A percentile compares a stretch with the other conserved stretches of the same genome.
These are phyloP conservation scores for Callipepla californica DNA, from an alignment of 2,113 vertebrate genomes.

Conservation along the genomic window DNA sequence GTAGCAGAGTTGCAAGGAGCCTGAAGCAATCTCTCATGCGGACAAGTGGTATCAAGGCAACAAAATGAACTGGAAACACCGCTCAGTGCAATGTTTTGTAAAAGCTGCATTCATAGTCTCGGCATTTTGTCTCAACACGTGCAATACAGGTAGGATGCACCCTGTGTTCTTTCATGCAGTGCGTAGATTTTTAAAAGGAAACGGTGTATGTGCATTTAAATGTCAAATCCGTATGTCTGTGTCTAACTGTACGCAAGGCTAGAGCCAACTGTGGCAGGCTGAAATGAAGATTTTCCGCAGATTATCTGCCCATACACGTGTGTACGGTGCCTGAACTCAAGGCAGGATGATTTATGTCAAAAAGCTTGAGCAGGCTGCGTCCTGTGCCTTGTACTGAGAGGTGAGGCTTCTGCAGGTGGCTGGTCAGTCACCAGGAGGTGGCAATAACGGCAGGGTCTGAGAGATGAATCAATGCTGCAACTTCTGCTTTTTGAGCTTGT, in stretches of 20 bases:
- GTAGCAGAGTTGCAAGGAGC: background rate
- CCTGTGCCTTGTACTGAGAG: background rate
- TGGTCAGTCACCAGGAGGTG: background rate
- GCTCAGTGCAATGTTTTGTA: background rate
- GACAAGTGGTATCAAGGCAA: background rate
- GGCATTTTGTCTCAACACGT: background rate
- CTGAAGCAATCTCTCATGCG: background rate
- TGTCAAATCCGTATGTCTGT: background rate
- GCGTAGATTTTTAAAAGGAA: background rate
- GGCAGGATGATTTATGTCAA: background rate
- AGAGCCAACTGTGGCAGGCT: background rate
- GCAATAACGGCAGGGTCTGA: background rate
- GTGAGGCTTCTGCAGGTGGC: background rate
- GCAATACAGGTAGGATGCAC: conserved; percentile 57
- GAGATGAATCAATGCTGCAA: background rate
- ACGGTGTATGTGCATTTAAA: background rate
- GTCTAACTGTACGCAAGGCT: background rate
- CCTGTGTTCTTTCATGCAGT: background rate
- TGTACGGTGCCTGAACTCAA: background rate
- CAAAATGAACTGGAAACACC: conserved; percentile 39
- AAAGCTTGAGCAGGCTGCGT: background rate
- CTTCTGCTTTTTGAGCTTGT: background rate
- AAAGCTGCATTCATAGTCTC: background rate
- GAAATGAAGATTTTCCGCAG: background rate
- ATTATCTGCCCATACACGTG: background rate